Evolutionary conservation across 2,888 invertebrate species (phyloP).

Genomic region (Mesoligia furuncula): DNA sequence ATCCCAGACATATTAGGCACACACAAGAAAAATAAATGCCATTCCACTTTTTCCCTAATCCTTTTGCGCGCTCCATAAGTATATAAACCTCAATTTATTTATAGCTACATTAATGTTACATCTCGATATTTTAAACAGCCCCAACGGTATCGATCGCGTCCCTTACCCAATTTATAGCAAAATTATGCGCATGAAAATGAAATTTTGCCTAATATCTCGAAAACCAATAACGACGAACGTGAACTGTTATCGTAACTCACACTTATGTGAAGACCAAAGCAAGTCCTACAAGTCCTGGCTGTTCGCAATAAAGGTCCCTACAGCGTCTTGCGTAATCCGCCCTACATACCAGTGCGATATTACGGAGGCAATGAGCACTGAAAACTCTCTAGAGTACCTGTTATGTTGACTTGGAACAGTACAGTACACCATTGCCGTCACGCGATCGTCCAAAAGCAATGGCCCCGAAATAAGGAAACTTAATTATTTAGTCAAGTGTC

Average conservation of each 20-base stretch:
- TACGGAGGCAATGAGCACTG: slow-evolving; percentile 40
- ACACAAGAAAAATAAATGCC: slow-evolving; percentile 11
- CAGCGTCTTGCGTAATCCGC: slow-evolving; percentile 63
- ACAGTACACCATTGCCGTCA: slow-evolving; percentile 39
- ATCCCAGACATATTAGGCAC: too few relatives aligned
- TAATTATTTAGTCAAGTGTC: background rate
- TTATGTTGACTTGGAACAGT: slow-evolving; percentile 38
- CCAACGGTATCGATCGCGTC: slow-evolving; percentile 22
- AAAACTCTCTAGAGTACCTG: slow-evolving; percentile 46
- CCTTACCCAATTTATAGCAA: slow-evolving; percentile 48
- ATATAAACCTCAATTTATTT: slow-evolving; percentile 43
- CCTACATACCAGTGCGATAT: slow-evolving; percentile 40
- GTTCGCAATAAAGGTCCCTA: slow-evolving; percentile 39
- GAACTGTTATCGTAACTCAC: background rate
- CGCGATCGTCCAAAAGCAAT: slow-evolving; percentile 52
- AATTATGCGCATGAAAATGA: slow-evolving; percentile 47
- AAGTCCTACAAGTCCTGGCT: slow-evolving; percentile 11
- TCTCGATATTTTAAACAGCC: slow-evolving; percentile 38
- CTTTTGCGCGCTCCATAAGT: slow-evolving; percentile 6
- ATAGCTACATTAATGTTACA: slow-evolving; percentile 29
- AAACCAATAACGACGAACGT: slow-evolving; percentile 3
- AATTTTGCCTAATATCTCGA: background rate
- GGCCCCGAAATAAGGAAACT: background rate
- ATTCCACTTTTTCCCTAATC: background rate
- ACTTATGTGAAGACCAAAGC: slow-evolving; percentile 1